Conservation (phyloP, 2,888 invertebrate species). For the Tanypteryx hageni region DNA sequence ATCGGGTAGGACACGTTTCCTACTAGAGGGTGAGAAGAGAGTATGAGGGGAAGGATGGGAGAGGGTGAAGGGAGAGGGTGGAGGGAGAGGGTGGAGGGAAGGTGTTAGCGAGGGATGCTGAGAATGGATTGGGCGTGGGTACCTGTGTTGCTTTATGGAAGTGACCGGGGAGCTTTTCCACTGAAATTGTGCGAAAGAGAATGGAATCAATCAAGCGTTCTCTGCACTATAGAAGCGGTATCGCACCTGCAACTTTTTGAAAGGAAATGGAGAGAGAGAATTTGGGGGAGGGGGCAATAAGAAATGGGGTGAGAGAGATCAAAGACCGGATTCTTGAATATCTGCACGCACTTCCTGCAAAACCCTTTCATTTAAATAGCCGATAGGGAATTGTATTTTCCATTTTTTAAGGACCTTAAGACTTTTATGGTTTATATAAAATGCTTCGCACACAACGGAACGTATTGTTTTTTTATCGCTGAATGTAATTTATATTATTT, state of each 20-base stretch:
- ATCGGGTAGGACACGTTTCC: constrained; percentile 11
- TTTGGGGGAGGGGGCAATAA: background rate
- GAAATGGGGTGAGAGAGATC: too few relatives aligned
- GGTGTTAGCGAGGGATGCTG: background rate
- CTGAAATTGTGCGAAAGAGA: background rate
- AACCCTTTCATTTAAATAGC: too few relatives aligned
- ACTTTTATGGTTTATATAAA: too few relatives aligned
- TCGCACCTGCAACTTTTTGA: constrained; percentile 25
- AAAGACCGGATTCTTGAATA: too few relatives aligned
- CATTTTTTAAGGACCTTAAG: too few relatives aligned
- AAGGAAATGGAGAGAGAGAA: background rate
- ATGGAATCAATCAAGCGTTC: constrained; percentile 49
- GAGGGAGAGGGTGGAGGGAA: background rate
- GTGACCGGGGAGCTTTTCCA: background rate
- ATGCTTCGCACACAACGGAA: too few relatives aligned
- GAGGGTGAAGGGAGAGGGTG: background rate
- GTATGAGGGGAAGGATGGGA: too few relatives aligned
- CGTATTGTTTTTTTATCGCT: too few relatives aligned
- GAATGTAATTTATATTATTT: too few relatives aligned
- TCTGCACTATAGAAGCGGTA: constrained; percentile 2
- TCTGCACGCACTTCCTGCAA: too few relatives aligned
- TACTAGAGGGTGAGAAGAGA: background rate
- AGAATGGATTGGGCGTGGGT: constrained; percentile 15
- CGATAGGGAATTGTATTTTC: too few relatives aligned
- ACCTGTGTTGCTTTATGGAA: constrained; percentile 21